A percentile compares a stretch with the other conserved stretches of the same genome.
Evolutionary conservation across 2,797 vertebrate species (phyloP).

Genomic region (Decapterus maruadsi): DNA sequence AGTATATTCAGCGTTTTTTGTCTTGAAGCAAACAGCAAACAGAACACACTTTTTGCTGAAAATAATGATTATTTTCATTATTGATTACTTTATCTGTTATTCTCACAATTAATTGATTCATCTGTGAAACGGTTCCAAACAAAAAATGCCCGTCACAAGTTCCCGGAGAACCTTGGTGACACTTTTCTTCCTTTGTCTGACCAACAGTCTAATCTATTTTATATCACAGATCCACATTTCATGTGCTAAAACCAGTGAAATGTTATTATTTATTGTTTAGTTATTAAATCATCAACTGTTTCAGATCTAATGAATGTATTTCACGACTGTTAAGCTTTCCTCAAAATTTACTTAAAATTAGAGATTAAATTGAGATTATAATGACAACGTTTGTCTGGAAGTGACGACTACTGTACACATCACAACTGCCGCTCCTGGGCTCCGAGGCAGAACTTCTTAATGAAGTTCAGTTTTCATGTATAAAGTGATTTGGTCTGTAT

Average conservation of each 20-base stretch:
- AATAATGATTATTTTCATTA: background rate
- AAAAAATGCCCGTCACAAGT: background rate
- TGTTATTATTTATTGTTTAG: background rate
- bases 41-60: background rate
- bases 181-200: background rate
- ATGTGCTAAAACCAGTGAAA: background rate
- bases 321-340: background rate
- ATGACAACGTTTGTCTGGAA: conserved; percentile 33
- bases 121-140: background rate
- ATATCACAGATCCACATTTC: background rate
- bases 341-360: conserved; percentile 10
- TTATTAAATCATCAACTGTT: background rate
- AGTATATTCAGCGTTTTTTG: background rate
- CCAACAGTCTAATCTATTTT: background rate
- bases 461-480: conserved; percentile 37
- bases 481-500: conserved; percentile 32
- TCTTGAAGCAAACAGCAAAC: background rate
- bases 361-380: conserved; percentile 29
- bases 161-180: background rate
- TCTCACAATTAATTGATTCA: no score
- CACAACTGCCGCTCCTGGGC: conserved; percentile 30
- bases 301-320: background rate
- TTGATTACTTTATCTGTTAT: background rate
- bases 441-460: conserved; percentile 37
- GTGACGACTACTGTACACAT: conserved; percentile 25